Evolutionary conservation across 2,888 invertebrate genomes (phyloP), one percentile per base, ranked within the genome.

Genomic region (Drosophila leonis): DNA sequence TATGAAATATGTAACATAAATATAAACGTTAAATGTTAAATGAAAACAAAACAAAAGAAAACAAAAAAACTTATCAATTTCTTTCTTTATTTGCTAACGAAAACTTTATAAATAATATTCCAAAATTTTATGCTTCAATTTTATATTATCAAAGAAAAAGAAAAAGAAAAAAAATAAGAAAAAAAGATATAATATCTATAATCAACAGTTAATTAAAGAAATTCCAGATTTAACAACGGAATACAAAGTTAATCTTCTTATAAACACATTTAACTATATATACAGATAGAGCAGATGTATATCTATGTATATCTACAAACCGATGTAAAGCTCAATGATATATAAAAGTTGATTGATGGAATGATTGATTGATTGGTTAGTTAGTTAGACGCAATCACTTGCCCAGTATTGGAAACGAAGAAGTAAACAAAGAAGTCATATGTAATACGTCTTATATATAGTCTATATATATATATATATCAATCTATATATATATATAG

Each of bases 131-230:
- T 54, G 78, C 78, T 85, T 83, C 49, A 35, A 79, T 71, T 80
- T 66, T 62, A 51, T 1, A 54, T 27, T 65, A 75, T 35, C 37
- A 48, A 35, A 52, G 37, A 44, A 24, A 15, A 20, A 44, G 29
- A 37, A n/a, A 18, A 31, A 41, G 27, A 5, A 51, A 13, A 33
- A 13, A 13, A 7, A 27, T 9, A 20, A 6, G 2, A 7, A 37
- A 37, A 1, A 37, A 24, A 37, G 20, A n/a, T 48, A 48, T 64
- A 59, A 49, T 68, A 59, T 64, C 67, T 85, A 76, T 88, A 88
- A 86, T 80, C 81, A 60, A 77, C 80, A 65, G 86, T 83, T 85
- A 80, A 83, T 75, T 82, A 76, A 76, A 85, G 67, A 88, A 75
- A 75, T 88, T 79, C 68, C 65, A 78, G 61, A 71, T 65, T 83